Evolutionary conservation across 2,797 vertebrate species (phyloP).

Genomic region (Aulostomus chinensis): DNA sequence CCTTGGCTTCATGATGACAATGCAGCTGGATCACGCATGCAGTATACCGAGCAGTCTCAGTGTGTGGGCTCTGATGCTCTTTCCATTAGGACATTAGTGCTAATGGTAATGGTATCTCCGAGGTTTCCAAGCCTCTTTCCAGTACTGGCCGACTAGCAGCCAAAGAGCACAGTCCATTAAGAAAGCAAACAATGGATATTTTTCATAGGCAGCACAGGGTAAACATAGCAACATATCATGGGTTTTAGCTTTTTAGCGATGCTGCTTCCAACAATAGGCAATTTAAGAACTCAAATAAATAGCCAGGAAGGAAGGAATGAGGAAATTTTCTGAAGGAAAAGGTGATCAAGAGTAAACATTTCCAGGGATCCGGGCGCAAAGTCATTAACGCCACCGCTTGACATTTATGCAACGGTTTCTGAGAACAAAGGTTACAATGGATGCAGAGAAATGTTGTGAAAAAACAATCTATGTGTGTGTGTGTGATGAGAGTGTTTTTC

Average conservation of each 20-base stretch:
- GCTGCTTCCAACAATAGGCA: conserved; percentile 1
- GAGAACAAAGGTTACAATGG: conserved; percentile 31
- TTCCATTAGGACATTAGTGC: conserved; percentile 81
- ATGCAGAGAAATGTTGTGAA: conserved; percentile 14
- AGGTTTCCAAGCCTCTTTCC: conserved; percentile 69
- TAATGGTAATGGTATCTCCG: conserved; percentile 76
- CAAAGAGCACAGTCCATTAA: conserved; percentile 76
- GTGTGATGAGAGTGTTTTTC: conserved; percentile 23
- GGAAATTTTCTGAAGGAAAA: not conserved
- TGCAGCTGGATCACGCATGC: conserved; percentile 33
- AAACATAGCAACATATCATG: conserved; percentile 20
- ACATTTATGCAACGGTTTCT: conserved; percentile 27
- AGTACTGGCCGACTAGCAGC: conserved; percentile 39
- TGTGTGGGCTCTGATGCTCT: conserved; percentile 66
- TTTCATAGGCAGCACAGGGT: conserved; percentile 39
- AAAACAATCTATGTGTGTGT: conserved; percentile 6
- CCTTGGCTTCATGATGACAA: conserved; percentile 61
- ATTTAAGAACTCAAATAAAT: not conserved
- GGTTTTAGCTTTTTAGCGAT: conserved; percentile 10
- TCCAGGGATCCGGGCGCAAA: conserved; percentile 17
- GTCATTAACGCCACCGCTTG: conserved; percentile 11
- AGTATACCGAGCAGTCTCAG: conserved; percentile 44
- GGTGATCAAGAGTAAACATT: conserved; percentile 24
- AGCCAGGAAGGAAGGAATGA: conserved; percentile 3
- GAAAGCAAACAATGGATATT: conserved; percentile 76